Percentiles rank a stretch among this genome's conserved stretches.
phyloP scores from a whole-genome alignment of 35 echinoderm and acorn worm genomes.

The Ophiothrix spiculata region DNA sequence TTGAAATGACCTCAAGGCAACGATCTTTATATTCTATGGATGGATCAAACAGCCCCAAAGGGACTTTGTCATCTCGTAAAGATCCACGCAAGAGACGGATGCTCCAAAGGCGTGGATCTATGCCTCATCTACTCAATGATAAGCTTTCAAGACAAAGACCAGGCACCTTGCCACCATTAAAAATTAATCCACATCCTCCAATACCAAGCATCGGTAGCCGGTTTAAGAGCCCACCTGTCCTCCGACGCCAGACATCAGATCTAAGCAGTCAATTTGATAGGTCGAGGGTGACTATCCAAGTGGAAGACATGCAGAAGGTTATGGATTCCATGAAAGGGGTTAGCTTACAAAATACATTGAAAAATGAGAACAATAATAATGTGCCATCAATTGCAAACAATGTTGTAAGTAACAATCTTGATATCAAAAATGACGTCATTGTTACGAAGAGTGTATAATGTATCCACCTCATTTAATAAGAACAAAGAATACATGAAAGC shows the following conservation, averaged over 20 bases:
- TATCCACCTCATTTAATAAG: too few relatives aligned
- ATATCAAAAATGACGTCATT: too few relatives aligned
- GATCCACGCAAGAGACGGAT: background rate
- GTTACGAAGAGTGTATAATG: too few relatives aligned
- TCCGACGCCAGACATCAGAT: conserved; percentile 13
- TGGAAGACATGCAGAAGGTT: conserved; percentile 46
- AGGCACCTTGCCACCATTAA: conserved; percentile 70
- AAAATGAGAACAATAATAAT: too few relatives aligned
- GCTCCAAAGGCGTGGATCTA: conserved; percentile 49
- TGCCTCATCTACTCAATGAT: conserved; percentile 68
- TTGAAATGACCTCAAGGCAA: too few relatives aligned
- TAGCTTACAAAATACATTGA: too few relatives aligned
- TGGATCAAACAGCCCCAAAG: background rate
- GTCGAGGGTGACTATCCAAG: conserved; percentile 51
- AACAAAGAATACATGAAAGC: too few relatives aligned
- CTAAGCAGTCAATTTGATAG: conserved; percentile 5
- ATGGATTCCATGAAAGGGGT: conserved; percentile 9
- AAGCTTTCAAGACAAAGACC: conserved; percentile 65
- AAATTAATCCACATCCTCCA: conserved; percentile 67
- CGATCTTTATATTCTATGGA: background rate
- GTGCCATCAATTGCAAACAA: too few relatives aligned
- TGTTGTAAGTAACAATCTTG: too few relatives aligned
- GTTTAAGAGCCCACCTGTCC: conserved; percentile 17
- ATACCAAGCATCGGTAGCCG: conserved; percentile 72
- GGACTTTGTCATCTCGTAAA: background rate